A percentile compares a stretch with the other conserved stretches of the same genome.
Conservation (phyloP, 2,888 invertebrate species). For the Folsomia manolachei region DNA sequence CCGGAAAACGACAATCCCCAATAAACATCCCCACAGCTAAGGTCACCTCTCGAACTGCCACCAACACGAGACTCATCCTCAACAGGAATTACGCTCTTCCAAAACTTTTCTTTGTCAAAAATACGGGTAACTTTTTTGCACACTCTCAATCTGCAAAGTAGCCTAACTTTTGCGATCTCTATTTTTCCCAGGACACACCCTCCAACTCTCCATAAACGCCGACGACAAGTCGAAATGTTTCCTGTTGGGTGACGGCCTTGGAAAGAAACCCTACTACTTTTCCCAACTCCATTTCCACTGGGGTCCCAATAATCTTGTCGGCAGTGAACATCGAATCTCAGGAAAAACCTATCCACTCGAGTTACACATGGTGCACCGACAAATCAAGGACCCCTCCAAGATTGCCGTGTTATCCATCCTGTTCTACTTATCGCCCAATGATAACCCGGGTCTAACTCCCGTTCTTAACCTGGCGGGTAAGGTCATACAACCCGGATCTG, state of each 20-base stretch:
- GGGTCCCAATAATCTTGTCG: constrained; percentile 26
- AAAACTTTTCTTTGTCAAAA: not conserved
- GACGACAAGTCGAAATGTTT: constrained; percentile 26
- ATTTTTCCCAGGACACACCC: constrained; percentile 25
- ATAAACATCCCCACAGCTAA: constrained; percentile 9
- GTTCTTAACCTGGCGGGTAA: constrained; percentile 24
- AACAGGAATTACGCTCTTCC: constrained; percentile 17
- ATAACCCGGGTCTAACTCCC: constrained; percentile 28
- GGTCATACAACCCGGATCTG: constrained; percentile 1
- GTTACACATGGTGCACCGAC: constrained; percentile 36
- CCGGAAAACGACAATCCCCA: constrained; percentile 14
- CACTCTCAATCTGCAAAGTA: not conserved
- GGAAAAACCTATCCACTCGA: constrained; percentile 27
- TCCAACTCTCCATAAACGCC: constrained; percentile 16
- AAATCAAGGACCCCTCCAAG: constrained; percentile 21
- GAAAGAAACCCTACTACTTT: constrained; percentile 24
- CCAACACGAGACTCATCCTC: constrained; percentile 12
- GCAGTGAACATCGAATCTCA: constrained; percentile 28
- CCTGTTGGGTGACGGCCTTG: constrained; percentile 30
- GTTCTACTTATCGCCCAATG: constrained; percentile 23
- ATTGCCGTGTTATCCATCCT: constrained; percentile 32
- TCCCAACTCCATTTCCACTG: constrained; percentile 34
- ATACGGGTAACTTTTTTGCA: not conserved
- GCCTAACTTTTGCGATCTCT: not conserved
- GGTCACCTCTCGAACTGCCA: not conserved